A percentile compares a stretch with the other conserved stretches of the same genome.
These are phyloP conservation scores for Drosophila neotestacea DNA, from an alignment of 2,888 invertebrate genomes.

Conservation along the genomic window DNA sequence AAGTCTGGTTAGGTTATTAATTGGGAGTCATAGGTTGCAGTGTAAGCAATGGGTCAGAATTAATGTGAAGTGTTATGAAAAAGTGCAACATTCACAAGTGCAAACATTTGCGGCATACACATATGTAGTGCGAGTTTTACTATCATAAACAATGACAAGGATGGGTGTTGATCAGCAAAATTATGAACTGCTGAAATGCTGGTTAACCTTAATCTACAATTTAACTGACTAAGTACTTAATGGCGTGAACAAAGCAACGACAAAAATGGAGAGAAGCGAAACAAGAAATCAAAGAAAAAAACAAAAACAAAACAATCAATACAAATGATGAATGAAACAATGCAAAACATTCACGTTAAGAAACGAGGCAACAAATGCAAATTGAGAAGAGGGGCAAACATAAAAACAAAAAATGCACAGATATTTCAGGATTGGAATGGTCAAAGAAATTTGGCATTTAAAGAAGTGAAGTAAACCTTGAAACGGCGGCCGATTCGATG, in stretches of 20 bases:
- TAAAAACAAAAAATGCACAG: constrained; percentile 30
- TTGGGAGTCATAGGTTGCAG: constrained; percentile 1
- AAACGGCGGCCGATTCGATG: constrained; percentile 85
- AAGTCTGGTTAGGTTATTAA: background rate
- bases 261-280: constrained; percentile 16
- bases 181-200: constrained; percentile 20
- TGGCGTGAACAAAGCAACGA: constrained; percentile 42
- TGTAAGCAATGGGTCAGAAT: constrained; percentile 1
- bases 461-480: constrained; percentile 81
- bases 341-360: constrained; percentile 50
- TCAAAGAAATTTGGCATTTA: constrained; percentile 17
- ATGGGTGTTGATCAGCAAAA: constrained; percentile 1
- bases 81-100: constrained; percentile 12
- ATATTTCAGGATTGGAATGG: constrained; percentile 1
- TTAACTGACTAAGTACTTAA: constrained; percentile 19
- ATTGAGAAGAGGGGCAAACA: constrained; percentile 29
- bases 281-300: constrained; percentile 45
- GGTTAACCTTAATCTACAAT: constrained; percentile 27
- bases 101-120: background rate
- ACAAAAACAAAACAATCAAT: constrained; percentile 48
- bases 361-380: constrained; percentile 57
- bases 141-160: background rate
- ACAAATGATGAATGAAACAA: constrained; percentile 52
- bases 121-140: background rate
- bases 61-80: background rate